A percentile compares a stretch with the other conserved stretches of the same genome.
Conservation (phyloP, 2,888 invertebrate genomes). For the Criorhina ranunculi region DNA sequence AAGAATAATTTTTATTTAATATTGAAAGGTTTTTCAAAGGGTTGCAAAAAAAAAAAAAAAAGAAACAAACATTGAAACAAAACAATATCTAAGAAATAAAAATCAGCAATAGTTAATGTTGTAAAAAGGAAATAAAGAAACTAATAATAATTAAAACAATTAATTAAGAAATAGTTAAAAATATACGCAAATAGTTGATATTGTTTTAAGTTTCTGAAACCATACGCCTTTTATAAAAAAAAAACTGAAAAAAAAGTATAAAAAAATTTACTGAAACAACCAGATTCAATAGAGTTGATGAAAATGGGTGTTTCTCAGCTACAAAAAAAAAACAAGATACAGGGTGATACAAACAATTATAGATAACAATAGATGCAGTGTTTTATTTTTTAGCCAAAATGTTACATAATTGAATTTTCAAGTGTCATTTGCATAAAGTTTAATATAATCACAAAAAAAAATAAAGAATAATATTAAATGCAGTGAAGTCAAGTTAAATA, state of each 20-base stretch:
- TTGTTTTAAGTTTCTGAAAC: conserved; percentile 76
- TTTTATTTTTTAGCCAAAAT: conserved; percentile 72
- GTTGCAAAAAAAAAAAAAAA: conserved; percentile 63
- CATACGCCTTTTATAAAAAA: conserved; percentile 66
- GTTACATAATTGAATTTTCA: conserved; percentile 76
- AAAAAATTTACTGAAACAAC: conserved; percentile 64
- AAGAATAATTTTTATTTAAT: conserved; percentile 1
- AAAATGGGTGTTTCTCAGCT: conserved; percentile 64
- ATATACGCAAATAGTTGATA: conserved; percentile 77
- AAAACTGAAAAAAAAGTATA: conserved; percentile 33
- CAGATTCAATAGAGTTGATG: conserved; percentile 65
- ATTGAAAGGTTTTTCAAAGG: conserved; percentile 53
- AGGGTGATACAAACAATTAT: conserved; percentile 78
- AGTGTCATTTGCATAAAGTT: conserved; percentile 78
- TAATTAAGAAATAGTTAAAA: conserved; percentile 74
- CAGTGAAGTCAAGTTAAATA: conserved; percentile 58
- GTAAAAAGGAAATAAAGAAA: conserved; percentile 55
- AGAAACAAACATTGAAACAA: conserved; percentile 35
- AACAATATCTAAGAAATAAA: conserved; percentile 20
- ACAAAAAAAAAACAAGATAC: conserved; percentile 75
- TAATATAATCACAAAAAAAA: conserved; percentile 47
- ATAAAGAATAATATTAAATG: conserved; percentile 54
- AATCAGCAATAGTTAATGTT: conserved; percentile 70
- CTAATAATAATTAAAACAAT: conserved; percentile 63
- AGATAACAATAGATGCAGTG: conserved; percentile 68